Conservation (phyloP, 2,888 invertebrate genomes). For the Ligdia adustata region DNA sequence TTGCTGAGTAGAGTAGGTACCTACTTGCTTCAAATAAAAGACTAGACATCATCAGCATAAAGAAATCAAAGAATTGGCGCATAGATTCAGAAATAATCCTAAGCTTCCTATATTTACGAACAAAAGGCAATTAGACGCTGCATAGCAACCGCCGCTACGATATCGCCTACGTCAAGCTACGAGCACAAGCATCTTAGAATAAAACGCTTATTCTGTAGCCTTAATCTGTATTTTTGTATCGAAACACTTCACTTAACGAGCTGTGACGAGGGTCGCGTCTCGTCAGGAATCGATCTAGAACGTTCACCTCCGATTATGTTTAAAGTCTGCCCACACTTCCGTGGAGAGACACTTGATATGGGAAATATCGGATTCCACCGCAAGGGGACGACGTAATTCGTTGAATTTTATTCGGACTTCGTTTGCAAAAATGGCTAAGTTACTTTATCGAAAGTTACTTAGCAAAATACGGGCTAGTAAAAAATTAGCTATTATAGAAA, state of each 20-base stretch:
- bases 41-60: too few relatives aligned
- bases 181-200: neutral
- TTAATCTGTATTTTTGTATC: slow-evolving; percentile 45
- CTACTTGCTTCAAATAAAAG: too few relatives aligned
- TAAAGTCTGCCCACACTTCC: slow-evolving; percentile 32
- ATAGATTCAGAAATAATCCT: too few relatives aligned
- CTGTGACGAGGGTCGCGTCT: slow-evolving; percentile 39
- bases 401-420: slow-evolving; percentile 19
- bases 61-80: too few relatives aligned
- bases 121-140: neutral
- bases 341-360: slow-evolving; percentile 27
- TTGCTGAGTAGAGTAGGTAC: too few relatives aligned
- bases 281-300: slow-evolving; percentile 41
- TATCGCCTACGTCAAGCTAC: slow-evolving; percentile 13
- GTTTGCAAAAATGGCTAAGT: slow-evolving; percentile 4
- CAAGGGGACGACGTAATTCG: slow-evolving; percentile 21
- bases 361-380: slow-evolving; percentile 33
- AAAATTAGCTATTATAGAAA: too few relatives aligned
- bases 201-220: slow-evolving; percentile 29
- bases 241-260: slow-evolving; percentile 57
- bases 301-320: slow-evolving; percentile 38
- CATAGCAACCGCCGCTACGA: slow-evolving; percentile 11
- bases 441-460: too few relatives aligned
- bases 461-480: too few relatives aligned
- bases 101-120: too few relatives aligned